phyloP scores from a whole-genome alignment of 1,140 invertebrate species.

The Trialeurodes vaporariorum region DNA sequence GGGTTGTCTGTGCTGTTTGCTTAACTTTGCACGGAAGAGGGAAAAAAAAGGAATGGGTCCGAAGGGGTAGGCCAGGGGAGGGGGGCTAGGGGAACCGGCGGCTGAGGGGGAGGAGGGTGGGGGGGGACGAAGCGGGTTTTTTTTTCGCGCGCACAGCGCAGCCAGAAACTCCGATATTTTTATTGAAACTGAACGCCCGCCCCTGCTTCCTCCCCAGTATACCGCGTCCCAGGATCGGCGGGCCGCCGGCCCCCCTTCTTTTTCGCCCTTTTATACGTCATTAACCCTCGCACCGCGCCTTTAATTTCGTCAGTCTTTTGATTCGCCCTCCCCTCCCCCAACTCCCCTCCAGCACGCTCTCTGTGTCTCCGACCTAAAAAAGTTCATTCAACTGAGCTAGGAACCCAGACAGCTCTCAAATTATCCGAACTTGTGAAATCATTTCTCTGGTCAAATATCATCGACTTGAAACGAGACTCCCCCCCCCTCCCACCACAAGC shows the following conservation, averaged over 20 bases:
- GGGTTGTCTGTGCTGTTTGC: neutral
- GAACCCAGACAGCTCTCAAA: neutral
- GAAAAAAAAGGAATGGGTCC: too few relatives aligned
- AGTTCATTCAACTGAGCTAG: neutral
- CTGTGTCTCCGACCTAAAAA: neutral
- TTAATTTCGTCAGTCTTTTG: neutral
- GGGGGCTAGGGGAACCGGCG: too few relatives aligned
- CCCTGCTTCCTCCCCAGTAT: neutral
- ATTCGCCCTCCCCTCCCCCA: neutral
- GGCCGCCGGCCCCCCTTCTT: neutral
- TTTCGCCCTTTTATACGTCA: neutral
- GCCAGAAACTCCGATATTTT: neutral
- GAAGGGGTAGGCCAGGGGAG: too few relatives aligned
- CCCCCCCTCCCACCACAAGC: too few relatives aligned
- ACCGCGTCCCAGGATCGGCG: too few relatives aligned
- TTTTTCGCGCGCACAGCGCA: neutral
- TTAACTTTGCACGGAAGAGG: conserved; percentile 1
- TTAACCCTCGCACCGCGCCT: neutral
- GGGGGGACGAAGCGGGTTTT: too few relatives aligned
- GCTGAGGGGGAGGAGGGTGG: too few relatives aligned
- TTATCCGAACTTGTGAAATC: too few relatives aligned
- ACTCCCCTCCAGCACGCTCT: neutral
- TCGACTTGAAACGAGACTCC: too few relatives aligned
- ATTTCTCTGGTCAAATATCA: too few relatives aligned
- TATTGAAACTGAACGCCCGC: neutral